Base-by-base conservation (phyloP, 2,113 vertebrate genomes). In the Spea multiplicata region DNA sequence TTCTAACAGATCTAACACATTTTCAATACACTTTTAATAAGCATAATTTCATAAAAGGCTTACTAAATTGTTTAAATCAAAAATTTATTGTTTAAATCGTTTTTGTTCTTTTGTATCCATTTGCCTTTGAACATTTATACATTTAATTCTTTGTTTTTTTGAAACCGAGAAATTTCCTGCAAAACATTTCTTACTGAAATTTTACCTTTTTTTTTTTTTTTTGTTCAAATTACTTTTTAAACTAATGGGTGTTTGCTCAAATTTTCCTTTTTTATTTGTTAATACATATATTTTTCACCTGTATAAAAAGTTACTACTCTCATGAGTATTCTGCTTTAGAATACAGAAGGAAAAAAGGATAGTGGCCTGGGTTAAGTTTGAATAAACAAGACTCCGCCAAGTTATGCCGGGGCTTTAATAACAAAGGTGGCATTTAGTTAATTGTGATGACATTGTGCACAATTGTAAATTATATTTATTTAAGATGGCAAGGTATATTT, bases 401-500 rank as follows among this genome's bases (percentile, higher is more conserved):
- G 14, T 59, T 59, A 5, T 59, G 55, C 12, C 8, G 10, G 14
- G 10, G 10, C 55, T 59, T 9, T 13, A 59, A 59, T 13, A 9
- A 4, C 10, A 53, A 10, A 53, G 10, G 3, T 9, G 55, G 9
- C 55, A 13, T 59, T 59, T 59, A 13, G 55, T 59, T 59, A 5
- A 59, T 59, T 59, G 10, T 12, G 9, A 13, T 59, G 55, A 3
- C 55, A 59, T 59, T 59, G 55, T 59, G 55, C 14, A 59, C 6
- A 59, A 12, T 59, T 59, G 55, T 59, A 59, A 59, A 59, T 59
- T 9, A 44, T 76, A 76, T 76, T 69, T 76, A 69, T 76, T 64
- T 68, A 30, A 76, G 59, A 66, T 65, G 13, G 48, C 47, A 67
- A 57, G 14, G 44, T 76, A 76, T 76, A 76, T 76, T 76, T 76